Conservation (phyloP, 2,888 invertebrate genomes). For the Amiota communis region DNA sequence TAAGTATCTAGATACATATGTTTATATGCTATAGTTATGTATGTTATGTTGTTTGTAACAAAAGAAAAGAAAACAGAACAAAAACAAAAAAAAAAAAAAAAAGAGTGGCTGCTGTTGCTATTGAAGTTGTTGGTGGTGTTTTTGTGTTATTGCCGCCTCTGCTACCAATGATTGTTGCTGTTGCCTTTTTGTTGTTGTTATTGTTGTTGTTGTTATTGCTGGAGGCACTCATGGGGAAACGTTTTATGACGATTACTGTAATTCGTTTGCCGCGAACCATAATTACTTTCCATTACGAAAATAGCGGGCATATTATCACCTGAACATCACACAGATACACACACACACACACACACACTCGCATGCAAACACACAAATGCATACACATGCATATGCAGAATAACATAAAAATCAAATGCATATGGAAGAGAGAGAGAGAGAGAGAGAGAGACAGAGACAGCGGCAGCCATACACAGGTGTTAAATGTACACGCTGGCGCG, state of each 20-base stretch:
- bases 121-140: conserved; percentile 41
- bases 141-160: conserved; percentile 11
- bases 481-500: conserved; percentile 50
- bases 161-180: conserved; percentile 20
- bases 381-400: neutral
- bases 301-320: conserved; percentile 73
- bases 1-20: too few species aligned
- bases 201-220: conserved; percentile 42
- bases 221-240: conserved; percentile 71
- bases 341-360: conserved; percentile 36
- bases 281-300: conserved; percentile 73
- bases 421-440: neutral
- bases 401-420: neutral
- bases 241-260: conserved; percentile 72
- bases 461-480: conserved; percentile 53
- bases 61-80: too few species aligned
- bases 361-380: conserved; percentile 51
- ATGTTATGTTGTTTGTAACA: too few species aligned
- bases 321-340: conserved; percentile 68
- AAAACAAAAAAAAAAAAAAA: neutral
- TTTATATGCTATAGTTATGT: too few species aligned
- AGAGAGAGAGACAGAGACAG: neutral
- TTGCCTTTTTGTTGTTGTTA: conserved; percentile 37
- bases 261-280: conserved; percentile 71
- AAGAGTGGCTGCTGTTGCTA: conserved; percentile 43